A percentile compares a stretch with the other conserved stretches of the same genome.
Evolutionary conservation across 2,888 invertebrate genomes (phyloP).

Genomic region (Hypena proboscidalis): DNA sequence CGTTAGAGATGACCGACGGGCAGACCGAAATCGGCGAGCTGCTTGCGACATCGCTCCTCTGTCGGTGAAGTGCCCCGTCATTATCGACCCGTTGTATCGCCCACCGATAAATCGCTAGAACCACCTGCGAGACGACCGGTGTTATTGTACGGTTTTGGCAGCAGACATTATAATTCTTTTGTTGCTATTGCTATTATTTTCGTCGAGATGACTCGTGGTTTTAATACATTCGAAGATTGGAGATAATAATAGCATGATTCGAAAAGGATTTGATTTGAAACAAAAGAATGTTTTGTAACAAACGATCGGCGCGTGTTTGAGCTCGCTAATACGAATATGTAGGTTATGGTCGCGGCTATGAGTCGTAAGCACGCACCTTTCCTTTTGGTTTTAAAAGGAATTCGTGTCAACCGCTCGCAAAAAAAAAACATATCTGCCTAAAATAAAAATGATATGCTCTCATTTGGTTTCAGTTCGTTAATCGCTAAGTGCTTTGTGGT

Average conservation of each 20-base stretch:
- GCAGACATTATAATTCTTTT: slow-evolving; percentile 80
- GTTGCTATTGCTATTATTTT: slow-evolving; percentile 77
- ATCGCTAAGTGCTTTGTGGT: slow-evolving; percentile 72
- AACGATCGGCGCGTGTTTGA: slow-evolving; percentile 25
- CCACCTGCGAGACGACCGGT: slow-evolving; percentile 68
- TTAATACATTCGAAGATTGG: slow-evolving; percentile 56
- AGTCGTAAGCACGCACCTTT: not conserved
- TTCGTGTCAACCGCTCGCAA: slow-evolving; percentile 12
- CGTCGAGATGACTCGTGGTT: slow-evolving; percentile 71
- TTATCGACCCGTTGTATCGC: slow-evolving; percentile 72
- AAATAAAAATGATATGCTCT: slow-evolving; percentile 71
- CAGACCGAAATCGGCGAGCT: slow-evolving; percentile 75
- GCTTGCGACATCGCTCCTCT: slow-evolving; percentile 72
- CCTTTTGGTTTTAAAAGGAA: slow-evolving; percentile 9
- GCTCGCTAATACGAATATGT: slow-evolving; percentile 20
- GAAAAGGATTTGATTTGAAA: slow-evolving; percentile 59
- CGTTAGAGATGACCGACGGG: slow-evolving; percentile 82
- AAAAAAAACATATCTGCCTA: slow-evolving; percentile 44
- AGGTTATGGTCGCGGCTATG: slow-evolving; percentile 14
- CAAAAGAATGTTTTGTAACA: slow-evolving; percentile 43
- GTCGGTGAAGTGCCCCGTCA: slow-evolving; percentile 60
- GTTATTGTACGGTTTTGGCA: slow-evolving; percentile 76
- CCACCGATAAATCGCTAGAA: slow-evolving; percentile 75
- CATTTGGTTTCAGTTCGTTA: slow-evolving; percentile 74
- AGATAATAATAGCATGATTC: slow-evolving; percentile 58